phyloP scores from a whole-genome alignment of 2,797 vertebrate species.

The Hoplostethus mediterraneus region DNA sequence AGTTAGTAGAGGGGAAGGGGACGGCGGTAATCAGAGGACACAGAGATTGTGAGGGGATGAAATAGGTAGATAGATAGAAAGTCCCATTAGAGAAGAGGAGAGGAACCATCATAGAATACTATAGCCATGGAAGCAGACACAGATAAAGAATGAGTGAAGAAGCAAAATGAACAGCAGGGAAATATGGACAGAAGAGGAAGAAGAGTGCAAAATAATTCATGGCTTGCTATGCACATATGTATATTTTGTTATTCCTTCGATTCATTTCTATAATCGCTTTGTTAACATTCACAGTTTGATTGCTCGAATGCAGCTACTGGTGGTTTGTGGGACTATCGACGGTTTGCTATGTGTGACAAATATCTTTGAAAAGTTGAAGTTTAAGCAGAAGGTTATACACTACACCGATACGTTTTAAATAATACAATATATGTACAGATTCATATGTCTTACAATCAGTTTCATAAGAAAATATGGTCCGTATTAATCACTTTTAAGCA shows the following conservation, averaged over 20 bases:
- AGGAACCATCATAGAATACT: background rate
- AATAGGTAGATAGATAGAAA: conserved; percentile 2
- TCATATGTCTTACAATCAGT: background rate
- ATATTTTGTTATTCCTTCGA: too few species aligned
- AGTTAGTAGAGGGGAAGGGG: conserved; percentile 32
- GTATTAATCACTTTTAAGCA: conserved; percentile 3
- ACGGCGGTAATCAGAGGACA: conserved; percentile 34
- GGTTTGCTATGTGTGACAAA: conserved; percentile 1
- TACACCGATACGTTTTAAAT: conserved; percentile 6
- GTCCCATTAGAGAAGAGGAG: background rate
- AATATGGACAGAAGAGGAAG: background rate
- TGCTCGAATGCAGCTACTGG: too few species aligned
- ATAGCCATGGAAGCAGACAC: background rate
- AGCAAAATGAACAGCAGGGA: background rate
- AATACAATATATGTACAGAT: conserved; percentile 15
- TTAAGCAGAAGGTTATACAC: background rate
- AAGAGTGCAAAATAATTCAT: background rate
- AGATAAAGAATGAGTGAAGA: conserved; percentile 8
- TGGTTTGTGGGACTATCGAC: background rate
- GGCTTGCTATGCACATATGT: background rate
- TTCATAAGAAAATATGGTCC: background rate
- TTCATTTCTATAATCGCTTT: too few species aligned
- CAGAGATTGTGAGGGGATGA: conserved; percentile 1
- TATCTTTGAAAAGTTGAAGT: background rate
- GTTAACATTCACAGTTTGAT: too few species aligned